Evolutionary conservation across 2,888 invertebrate species (phyloP), one percentile per base, ranked within the genome.

Genomic region (Nemapogon koenigi): DNA sequence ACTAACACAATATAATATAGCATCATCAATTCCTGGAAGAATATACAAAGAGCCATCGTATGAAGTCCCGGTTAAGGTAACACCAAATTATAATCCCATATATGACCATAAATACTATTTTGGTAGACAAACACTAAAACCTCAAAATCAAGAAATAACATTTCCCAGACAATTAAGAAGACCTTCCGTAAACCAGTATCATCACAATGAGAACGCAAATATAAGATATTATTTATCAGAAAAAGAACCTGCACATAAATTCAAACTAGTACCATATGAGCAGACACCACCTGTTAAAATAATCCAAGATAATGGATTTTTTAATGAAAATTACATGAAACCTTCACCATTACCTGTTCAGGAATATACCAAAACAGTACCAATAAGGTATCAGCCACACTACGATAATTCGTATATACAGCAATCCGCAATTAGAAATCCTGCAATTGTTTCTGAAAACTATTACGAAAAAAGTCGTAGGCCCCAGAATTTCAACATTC

Each of bases 201-300:
- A 58, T 18, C 50, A 54, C 16, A 61, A 64, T 38, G 62, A 67
- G 6, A 42, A 48, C 3, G 54, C 61, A 16, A 68, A 64, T 42
- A 48, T 68, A 27, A 59, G 63, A 40, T 78, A 75, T 50, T 79
- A 75, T 52, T 48, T 63, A 33, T 47, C 67, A 3, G 69, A 71
- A 47, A 70, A 68, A 43, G 64, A 67, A 13, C 61, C 58, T 15
- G 41, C 50, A 25, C 67, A 64, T 4, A 73, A 66, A 51, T 80
- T 67, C 45, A 79, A 72, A 55, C 52, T 80, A 28, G 62, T 80
- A n/a, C 80, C 80, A 1, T 80, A 80, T 48, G 70, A 79, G 39
- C 79, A 80, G 54, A 67, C 78, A 8, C 76, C 79, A 28, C 79
- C 79, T 2, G 50, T 75, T 3, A 56, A 56, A 49, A 48, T 57